phyloP scores from a whole-genome alignment of 2,888 invertebrate genomes.

The Apodemia zela region DNA sequence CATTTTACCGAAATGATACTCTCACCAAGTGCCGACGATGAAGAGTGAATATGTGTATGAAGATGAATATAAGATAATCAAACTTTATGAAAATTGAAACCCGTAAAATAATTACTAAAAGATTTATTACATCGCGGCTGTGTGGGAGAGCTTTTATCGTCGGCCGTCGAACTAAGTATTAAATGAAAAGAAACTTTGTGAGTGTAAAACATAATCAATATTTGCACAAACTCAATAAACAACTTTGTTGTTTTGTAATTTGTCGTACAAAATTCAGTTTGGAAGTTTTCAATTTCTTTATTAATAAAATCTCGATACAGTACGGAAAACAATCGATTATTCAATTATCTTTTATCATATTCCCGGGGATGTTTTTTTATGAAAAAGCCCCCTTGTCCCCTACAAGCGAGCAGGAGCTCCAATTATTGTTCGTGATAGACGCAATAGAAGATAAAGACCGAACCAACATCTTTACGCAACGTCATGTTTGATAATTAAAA shows the following conservation, averaged over 20 bases:
- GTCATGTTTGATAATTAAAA: no score
- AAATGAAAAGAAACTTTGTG: constrained; percentile 6
- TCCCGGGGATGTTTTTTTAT: no score
- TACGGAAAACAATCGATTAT: neutral
- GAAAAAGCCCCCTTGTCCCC: no score
- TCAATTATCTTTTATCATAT: neutral
- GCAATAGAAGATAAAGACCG: no score
- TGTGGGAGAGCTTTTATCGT: neutral
- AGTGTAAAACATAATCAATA: neutral
- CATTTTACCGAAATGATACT: no score
- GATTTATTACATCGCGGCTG: neutral
- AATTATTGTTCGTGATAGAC: no score
- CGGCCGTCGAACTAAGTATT: neutral
- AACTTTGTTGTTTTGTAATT: constrained; percentile 12
- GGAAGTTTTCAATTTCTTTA: constrained; percentile 8
- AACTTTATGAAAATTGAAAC: no score
- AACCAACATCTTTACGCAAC: no score
- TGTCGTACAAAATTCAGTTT: constrained; percentile 6
- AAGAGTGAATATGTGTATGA: no score
- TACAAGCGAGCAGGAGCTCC: no score
- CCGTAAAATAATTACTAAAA: neutral
- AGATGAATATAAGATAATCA: no score
- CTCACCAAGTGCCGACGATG: no score
- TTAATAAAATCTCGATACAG: neutral
- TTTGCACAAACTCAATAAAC: constrained; percentile 4